Conservation (phyloP, 2,113 vertebrate genomes). For the Melierax canorus region DNA sequence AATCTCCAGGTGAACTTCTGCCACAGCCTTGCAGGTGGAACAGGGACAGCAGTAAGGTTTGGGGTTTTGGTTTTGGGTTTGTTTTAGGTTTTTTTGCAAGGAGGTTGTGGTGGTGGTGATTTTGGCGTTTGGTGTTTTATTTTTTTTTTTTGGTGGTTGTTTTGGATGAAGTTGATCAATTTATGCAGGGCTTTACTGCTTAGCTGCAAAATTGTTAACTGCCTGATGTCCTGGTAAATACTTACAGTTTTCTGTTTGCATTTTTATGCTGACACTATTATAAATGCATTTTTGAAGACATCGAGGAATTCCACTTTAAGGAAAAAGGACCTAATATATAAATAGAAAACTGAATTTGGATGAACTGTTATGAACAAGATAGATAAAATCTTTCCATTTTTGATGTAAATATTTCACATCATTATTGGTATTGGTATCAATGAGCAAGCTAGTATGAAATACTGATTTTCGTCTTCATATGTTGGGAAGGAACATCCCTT, state of each 20-base stretch:
- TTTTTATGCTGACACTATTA: neutral
- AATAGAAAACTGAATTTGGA: neutral
- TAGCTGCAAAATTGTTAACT: neutral
- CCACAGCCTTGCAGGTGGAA: neutral
- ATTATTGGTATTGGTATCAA: neutral
- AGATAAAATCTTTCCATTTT: neutral
- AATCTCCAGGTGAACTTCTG: neutral
- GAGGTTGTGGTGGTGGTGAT: neutral
- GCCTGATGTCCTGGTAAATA: too few relatives aligned
- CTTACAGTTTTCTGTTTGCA: neutral
- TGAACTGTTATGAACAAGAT: neutral
- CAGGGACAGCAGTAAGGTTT: neutral
- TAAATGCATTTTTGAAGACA: neutral
- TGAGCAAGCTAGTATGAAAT: neutral
- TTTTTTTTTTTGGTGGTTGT: neutral
- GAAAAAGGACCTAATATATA: neutral
- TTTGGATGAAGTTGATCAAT: neutral
- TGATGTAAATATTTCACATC: neutral
- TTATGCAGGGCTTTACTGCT: neutral
- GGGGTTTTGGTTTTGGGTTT: too few relatives aligned
- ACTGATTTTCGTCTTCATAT: neutral
- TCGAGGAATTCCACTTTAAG: neutral
- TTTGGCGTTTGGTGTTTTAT: neutral
- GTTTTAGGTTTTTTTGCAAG: too few relatives aligned
- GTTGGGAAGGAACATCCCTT: neutral